Base-by-base conservation (phyloP, 2,113 vertebrate genomes). In the Clarias batrachus region DNA sequence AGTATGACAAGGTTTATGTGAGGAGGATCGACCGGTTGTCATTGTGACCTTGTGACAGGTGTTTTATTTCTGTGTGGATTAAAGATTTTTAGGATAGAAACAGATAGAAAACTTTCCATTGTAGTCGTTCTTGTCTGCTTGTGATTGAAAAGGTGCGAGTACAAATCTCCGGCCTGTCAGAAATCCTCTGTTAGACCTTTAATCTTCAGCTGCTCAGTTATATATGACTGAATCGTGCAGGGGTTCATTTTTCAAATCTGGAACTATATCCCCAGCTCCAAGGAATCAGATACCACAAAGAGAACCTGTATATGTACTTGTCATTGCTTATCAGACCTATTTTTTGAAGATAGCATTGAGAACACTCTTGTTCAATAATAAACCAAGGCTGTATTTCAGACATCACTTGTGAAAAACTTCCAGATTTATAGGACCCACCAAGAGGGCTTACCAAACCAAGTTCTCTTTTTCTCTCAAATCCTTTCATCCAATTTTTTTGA, bases 401-500 rank as follows among this genome's bases (percentile, higher is more conserved):
- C 30, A 25, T 23, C 10, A 60, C 60, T 60, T 80, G 23, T 5
- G 1, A 81, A 62, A 62, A 81, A 33, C 77, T 23, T 2, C 19
- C 41, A 63, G 62, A 30, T 83, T 80, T 89, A 63, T 17, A 70
- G 30, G 88, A 80, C 59, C 54, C 84, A 57, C 19, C 48, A 68
- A 21, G 25, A 37, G 68, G 30, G 13, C 52, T 86, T 80, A 66
- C 60, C 23, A 37, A 86, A 37, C 21, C 63, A 81, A 54, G 74
- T 86, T 84, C 23, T 54, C 68, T 80, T 89, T 86, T 81, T 60
- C 25, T 68, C 52, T 60, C 81, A 81, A 82, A 87, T 86, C 82
- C 82, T 84, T 60, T 76, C 77, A 87, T 89, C 85, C 74, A 84
- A 21, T 71, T 73, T 68, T 68, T 68, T 83, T 81, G 85, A 62